Evolutionary conservation across 2,888 invertebrate genomes (phyloP).

Genomic region (Linnaemya tessellans): DNA sequence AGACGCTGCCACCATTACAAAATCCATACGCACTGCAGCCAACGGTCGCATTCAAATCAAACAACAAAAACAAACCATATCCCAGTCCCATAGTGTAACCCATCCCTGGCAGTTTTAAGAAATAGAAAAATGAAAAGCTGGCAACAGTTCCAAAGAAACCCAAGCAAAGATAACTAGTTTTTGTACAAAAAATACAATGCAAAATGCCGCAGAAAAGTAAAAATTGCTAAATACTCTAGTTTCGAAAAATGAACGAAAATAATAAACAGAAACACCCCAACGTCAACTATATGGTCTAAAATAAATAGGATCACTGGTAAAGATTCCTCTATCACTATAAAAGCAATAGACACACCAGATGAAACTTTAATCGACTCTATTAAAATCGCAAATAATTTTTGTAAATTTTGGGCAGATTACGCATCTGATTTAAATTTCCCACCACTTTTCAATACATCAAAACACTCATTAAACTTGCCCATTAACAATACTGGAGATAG

Average conservation of each 20-base stretch:
- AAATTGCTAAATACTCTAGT: slow-evolving; percentile 16
- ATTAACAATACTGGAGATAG: no score
- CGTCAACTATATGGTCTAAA: slow-evolving; percentile 24
- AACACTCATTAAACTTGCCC: no score
- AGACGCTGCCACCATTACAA: neutral
- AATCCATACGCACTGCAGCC: slow-evolving; percentile 17
- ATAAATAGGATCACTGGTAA: slow-evolving; percentile 12
- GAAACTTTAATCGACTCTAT: neutral
- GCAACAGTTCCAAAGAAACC: neutral
- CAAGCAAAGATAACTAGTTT: slow-evolving; percentile 3
- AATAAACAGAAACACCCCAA: slow-evolving; percentile 37
- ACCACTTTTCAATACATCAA: neutral
- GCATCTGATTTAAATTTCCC: neutral
- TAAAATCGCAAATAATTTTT: slow-evolving; percentile 9
- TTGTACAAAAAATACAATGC: slow-evolving; percentile 29
- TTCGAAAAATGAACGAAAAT: slow-evolving; percentile 13
- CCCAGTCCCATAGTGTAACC: slow-evolving; percentile 23
- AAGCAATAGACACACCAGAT: neutral
- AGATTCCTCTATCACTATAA: neutral
- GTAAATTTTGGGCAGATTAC: neutral
- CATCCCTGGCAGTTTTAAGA: neutral
- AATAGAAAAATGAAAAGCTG: slow-evolving; percentile 13
- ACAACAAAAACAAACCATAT: neutral
- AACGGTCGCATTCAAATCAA: slow-evolving; percentile 6
- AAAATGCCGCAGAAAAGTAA: slow-evolving; percentile 38